A percentile compares a stretch with the other conserved stretches of the same genome.
Evolutionary conservation across 2,797 vertebrate species (phyloP).

Genomic region (Tapera naevia): DNA sequence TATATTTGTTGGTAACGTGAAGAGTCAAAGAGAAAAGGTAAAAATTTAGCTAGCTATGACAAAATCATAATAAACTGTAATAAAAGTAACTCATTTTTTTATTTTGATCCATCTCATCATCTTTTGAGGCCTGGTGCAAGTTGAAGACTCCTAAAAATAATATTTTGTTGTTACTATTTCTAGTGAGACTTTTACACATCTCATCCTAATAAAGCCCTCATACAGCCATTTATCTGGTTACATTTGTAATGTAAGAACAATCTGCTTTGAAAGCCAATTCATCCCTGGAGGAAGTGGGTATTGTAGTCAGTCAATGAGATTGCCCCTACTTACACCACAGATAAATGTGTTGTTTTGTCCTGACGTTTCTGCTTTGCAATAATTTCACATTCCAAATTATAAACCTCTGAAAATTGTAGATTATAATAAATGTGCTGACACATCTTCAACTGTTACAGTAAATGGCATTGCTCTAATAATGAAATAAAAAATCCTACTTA

Average conservation of each 20-base stretch:
- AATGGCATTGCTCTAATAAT: slow-evolving; percentile 69
- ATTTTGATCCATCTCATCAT: neutral
- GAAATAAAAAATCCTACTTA: slow-evolving; percentile 71
- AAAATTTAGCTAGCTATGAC: neutral
- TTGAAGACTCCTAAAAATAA: neutral
- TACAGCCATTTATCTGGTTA: slow-evolving; percentile 20
- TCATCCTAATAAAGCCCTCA: neutral
- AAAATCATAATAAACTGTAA: neutral
- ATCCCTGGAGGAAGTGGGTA: slow-evolving; percentile 37
- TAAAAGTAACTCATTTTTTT: neutral
- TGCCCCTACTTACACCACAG: slow-evolving; percentile 44
- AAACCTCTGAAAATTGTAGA: slow-evolving; percentile 53
- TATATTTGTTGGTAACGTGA: neutral
- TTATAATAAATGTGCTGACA: slow-evolving; percentile 58
- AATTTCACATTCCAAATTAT: slow-evolving; percentile 54
- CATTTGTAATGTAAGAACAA: slow-evolving; percentile 18
- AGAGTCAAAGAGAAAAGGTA: neutral
- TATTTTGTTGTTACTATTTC: neutral
- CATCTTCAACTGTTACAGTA: slow-evolving; percentile 26
- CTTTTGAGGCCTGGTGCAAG: neutral
- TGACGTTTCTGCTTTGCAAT: neutral
- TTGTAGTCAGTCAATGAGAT: slow-evolving; percentile 50
- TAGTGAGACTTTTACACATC: neutral
- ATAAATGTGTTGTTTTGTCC: slow-evolving; percentile 51
- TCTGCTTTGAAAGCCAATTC: slow-evolving; percentile 2